phyloP scores from a whole-genome alignment of 2,113 vertebrate genomes.

The Varanus salvator region DNA sequence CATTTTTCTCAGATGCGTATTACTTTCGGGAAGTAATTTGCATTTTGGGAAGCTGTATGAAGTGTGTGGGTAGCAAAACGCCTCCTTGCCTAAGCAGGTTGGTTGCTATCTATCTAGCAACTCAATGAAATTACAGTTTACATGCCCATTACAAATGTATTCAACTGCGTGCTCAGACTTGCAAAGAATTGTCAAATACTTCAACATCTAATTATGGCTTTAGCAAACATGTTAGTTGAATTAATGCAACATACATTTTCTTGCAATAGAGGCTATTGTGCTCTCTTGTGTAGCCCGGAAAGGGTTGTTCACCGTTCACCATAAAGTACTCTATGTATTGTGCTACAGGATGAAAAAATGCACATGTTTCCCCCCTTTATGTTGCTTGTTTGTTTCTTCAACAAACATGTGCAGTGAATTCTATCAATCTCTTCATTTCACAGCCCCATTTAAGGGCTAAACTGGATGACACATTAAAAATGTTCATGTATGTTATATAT shows the following conservation, averaged over 20 bases:
- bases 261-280: slow-evolving; percentile 4
- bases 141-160: slow-evolving; percentile 48
- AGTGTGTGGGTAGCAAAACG: slow-evolving; percentile 62
- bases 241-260: slow-evolving; percentile 25
- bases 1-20: slow-evolving; percentile 40
- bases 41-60: slow-evolving; percentile 51
- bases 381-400: slow-evolving; percentile 6
- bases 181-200: slow-evolving; percentile 51
- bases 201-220: slow-evolving; percentile 48
- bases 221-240: slow-evolving; percentile 35
- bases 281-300: not conserved
- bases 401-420: not conserved
- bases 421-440: not conserved
- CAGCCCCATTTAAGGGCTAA: not conserved
- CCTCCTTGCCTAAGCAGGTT: slow-evolving; percentile 12
- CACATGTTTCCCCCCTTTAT: not conserved
- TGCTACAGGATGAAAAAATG: too few species aligned
- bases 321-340: not conserved
- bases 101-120: slow-evolving; percentile 28
- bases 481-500: not conserved
- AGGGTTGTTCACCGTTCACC: not conserved
- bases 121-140: slow-evolving; percentile 53
- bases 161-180: slow-evolving; percentile 40
- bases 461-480: not conserved
- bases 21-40: slow-evolving; percentile 45